Base-by-base conservation (phyloP, 2,797 vertebrate species). In the Catamblyrhynchus diadema region DNA sequence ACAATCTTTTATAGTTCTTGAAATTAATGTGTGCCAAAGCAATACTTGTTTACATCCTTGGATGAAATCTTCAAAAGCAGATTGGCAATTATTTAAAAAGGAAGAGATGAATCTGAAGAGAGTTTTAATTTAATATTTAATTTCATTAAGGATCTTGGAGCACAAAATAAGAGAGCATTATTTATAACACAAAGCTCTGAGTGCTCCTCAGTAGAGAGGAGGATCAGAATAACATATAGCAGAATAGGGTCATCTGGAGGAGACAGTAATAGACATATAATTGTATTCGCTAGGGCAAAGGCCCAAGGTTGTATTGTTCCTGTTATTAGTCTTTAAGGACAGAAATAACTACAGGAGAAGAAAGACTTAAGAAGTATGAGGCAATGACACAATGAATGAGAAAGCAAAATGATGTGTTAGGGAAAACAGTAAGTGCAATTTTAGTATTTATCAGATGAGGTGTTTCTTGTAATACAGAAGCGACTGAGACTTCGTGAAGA, bases 111-210 rank as follows among this genome's bases (percentile, higher is more conserved):
- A 87, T 93, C 60, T 96, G 91, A 96, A 95, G 94, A 95, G 93
- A 91, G 91, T 92, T 95, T 91, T 94, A 96, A 93, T 92, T 94
- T 95, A 96, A 93, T 94, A 95, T 93, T 96, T 95, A 94, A 96
- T 94, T 95, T 96, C 67, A 92, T 95, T 95, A 96, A 96, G 94
- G 79, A 89, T 79, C 79, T 92, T 96, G 86, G 81, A 95, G 91
- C 81, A 94, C 91, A 82, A 95, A 93, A 74, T 82, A 81, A 88
- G 93, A 96, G 92, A 82, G 60, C 71, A 93, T 95, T 95, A 96
- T 96, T 96, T 96, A 96, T 95, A 94, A 96, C 81, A 96, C 91
- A 96, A 94, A 93, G 30, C 86, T 92, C 65, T 87, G 67, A 95
- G 94, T 78, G 75, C 65, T 95, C 32, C 89, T 93, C 65, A 77